phyloP scores from a whole-genome alignment of 2,888 invertebrate genomes.

The Magallana nippona region DNA sequence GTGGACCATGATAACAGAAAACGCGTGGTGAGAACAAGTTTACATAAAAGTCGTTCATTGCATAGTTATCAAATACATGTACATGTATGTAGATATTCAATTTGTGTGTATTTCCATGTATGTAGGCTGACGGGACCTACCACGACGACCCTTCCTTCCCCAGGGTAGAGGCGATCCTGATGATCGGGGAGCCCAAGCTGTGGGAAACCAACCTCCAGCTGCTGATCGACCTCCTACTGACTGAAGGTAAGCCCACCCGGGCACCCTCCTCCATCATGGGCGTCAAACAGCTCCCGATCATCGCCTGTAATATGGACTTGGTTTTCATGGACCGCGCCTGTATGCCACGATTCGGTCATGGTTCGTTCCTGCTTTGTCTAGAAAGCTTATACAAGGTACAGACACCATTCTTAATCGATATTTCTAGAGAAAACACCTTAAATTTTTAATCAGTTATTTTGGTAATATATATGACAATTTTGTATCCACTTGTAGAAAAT shows the following conservation, averaged over 20 bases:
- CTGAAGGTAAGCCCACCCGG: constrained; percentile 77
- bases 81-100: not conserved
- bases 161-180: constrained; percentile 72
- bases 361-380: constrained; percentile 78
- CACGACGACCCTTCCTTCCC: not conserved
- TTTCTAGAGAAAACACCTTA: too few relatives aligned
- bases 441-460: too few relatives aligned
- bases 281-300: constrained; percentile 76
- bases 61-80: not conserved
- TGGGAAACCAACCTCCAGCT: constrained; percentile 80
- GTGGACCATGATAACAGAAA: constrained; percentile 78
- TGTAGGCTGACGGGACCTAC: constrained; percentile 1
- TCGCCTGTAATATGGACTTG: constrained; percentile 80
- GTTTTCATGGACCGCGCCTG: constrained; percentile 79
- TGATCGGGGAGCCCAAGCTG: constrained; percentile 78
- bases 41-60: not conserved
- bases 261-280: constrained; percentile 63
- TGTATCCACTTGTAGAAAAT: constrained; percentile 73
- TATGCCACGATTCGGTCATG: constrained; percentile 80
- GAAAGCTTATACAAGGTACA: constrained; percentile 78
- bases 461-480: too few relatives aligned
- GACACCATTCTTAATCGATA: not conserved
- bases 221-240: constrained; percentile 78
- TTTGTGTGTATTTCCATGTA: not conserved
- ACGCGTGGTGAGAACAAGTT: constrained; percentile 54